Conservation (phyloP, 2,797 vertebrate species). For the Labeo calbasu region DNA sequence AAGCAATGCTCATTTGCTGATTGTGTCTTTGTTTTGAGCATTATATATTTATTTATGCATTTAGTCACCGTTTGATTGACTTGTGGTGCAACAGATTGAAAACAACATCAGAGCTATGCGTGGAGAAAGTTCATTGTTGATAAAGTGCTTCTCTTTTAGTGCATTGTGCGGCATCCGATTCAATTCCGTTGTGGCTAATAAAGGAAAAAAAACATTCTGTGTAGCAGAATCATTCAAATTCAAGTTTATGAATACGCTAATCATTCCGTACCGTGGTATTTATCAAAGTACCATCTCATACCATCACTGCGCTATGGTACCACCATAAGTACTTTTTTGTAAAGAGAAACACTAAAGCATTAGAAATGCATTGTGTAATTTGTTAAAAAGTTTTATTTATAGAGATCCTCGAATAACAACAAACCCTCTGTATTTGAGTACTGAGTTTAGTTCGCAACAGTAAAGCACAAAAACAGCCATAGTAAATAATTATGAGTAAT, state of each 20-base stretch:
- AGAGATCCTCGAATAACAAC: background rate
- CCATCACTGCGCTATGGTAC: background rate
- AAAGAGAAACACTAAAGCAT: constrained; percentile 1
- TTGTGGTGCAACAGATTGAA: constrained; percentile 1
- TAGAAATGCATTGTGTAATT: background rate
- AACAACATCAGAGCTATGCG: background rate
- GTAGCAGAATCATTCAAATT: background rate
- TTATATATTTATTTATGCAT: constrained; percentile 35
- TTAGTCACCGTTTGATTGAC: background rate
- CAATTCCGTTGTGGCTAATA: background rate
- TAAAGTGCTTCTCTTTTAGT: background rate
- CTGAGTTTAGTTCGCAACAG: background rate
- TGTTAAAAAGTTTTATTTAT: no score
- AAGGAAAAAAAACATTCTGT: background rate
- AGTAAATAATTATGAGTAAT: background rate
- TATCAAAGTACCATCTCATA: background rate
- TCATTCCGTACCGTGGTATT: background rate
- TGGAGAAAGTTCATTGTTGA: background rate
- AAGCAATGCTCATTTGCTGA: constrained; percentile 57
- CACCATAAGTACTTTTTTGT: background rate
- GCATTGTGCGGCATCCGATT: background rate
- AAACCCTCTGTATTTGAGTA: background rate
- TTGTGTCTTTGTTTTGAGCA: constrained; percentile 48
- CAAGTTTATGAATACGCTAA: background rate
- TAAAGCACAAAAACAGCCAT: background rate